Evolutionary conservation across 2,888 invertebrate genomes (phyloP).

Genomic region (Hipparchia sbordonii): DNA sequence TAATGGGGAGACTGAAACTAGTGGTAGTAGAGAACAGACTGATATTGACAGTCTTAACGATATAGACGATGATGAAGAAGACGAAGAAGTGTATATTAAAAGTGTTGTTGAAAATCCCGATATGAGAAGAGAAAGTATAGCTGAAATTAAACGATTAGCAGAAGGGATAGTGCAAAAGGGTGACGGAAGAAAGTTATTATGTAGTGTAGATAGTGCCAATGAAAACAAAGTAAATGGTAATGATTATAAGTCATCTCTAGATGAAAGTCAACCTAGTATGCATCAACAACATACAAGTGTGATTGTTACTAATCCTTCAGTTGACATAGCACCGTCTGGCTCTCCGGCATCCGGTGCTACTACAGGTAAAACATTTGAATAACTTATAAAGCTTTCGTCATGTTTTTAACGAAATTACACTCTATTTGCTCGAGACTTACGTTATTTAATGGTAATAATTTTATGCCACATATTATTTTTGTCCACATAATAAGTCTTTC

Average conservation of each 20-base stretch:
- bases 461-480: too few relatives aligned
- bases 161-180: constrained; percentile 80
- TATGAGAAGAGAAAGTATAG: constrained; percentile 75
- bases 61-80: constrained; percentile 67
- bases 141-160: constrained; percentile 75
- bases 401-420: too few relatives aligned
- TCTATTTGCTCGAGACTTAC: too few relatives aligned
- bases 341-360: constrained; percentile 75
- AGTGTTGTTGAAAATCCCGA: constrained; percentile 77
- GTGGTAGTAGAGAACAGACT: constrained; percentile 68
- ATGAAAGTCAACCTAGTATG: constrained; percentile 59
- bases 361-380: constrained; percentile 56
- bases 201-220: constrained; percentile 75
- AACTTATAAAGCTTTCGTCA: too few relatives aligned
- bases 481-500: too few relatives aligned
- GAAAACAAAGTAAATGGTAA: constrained; percentile 62
- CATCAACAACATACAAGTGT: constrained; percentile 84
- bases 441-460: too few relatives aligned
- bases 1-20: constrained; percentile 82
- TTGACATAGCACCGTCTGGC: constrained; percentile 82
- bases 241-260: constrained; percentile 63
- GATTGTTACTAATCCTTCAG: constrained; percentile 88
- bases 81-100: constrained; percentile 66
- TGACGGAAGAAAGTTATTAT: constrained; percentile 69
- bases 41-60: constrained; percentile 79